These are phyloP conservation scores for Salticus scenicus DNA, from an alignment of 2,888 invertebrate genomes.

Conservation along the genomic window DNA sequence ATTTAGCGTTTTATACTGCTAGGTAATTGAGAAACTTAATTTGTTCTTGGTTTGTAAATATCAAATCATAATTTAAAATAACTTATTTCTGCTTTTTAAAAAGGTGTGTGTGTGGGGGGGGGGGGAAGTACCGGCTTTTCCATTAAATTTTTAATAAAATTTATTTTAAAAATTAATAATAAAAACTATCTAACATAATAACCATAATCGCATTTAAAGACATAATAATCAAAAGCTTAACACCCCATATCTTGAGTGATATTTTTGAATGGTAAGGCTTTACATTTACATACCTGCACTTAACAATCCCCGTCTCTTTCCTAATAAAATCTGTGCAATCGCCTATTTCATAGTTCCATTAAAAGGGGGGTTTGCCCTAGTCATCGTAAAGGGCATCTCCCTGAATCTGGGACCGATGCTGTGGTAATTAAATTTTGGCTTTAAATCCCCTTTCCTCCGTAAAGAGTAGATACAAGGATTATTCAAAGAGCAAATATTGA, in stretches of 20 bases:
- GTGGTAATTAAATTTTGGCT: conserved; percentile 67
- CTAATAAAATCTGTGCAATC: conserved; percentile 65
- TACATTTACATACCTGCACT: neutral
- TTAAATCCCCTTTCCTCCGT: conserved; percentile 40
- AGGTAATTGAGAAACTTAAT: no score
- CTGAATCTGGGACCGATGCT: conserved; percentile 28
- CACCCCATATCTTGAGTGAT: neutral
- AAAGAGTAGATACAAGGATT: conserved; percentile 44
- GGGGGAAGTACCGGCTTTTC: no score
- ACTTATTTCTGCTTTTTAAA: no score
- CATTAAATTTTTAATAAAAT: no score
- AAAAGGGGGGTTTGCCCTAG: conserved; percentile 47
- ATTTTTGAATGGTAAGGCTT: no score
- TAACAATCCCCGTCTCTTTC: conserved; percentile 28
- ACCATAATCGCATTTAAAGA: neutral
- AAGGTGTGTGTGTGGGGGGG: no score
- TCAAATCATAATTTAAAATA: no score
- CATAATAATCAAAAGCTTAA: neutral
- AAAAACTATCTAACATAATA: no score
- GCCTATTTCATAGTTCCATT: conserved; percentile 46
- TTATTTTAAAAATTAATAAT: no score
- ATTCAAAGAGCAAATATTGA: conserved; percentile 67
- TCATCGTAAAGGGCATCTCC: conserved; percentile 22
- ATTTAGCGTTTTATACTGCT: no score
- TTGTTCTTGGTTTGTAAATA: no score